Evolutionary conservation across 2,113 vertebrate species (phyloP).

Genomic region (Dendropsophus ebraccatus): DNA sequence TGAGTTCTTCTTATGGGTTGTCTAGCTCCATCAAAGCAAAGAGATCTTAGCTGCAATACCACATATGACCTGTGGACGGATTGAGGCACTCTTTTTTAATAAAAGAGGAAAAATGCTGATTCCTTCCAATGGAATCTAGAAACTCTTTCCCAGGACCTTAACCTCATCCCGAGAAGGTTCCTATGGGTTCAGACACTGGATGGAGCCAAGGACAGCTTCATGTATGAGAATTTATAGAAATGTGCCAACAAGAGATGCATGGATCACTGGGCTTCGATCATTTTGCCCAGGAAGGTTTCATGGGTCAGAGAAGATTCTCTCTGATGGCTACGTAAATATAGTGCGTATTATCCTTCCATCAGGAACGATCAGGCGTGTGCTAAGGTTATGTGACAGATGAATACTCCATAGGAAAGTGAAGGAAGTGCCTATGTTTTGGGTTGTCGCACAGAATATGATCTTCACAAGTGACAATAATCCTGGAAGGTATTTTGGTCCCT

Average conservation of each 20-base stretch:
- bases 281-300: slow-evolving; percentile 9
- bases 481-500: background rate
- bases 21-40: too few species aligned
- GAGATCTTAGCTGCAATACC: too few species aligned
- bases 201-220: background rate
- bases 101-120: too few species aligned
- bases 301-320: slow-evolving; percentile 40
- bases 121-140: background rate
- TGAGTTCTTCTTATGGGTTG: too few species aligned
- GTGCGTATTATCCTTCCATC: slow-evolving; percentile 23
- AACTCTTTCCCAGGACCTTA: background rate
- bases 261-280: background rate
- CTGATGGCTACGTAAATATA: slow-evolving; percentile 12
- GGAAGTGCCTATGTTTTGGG: slow-evolving; percentile 15
- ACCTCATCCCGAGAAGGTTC: background rate
- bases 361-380: background rate
- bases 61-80: too few species aligned
- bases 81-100: too few species aligned
- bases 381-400: slow-evolving; percentile 32
- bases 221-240: background rate
- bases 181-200: background rate
- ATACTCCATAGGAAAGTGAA: background rate
- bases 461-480: slow-evolving; percentile 21
- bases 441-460: slow-evolving; percentile 20
- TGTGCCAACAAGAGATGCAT: background rate